Evolutionary conservation across 2,113 vertebrate genomes (phyloP).

Genomic region (Phylloscopus trochiloides): DNA sequence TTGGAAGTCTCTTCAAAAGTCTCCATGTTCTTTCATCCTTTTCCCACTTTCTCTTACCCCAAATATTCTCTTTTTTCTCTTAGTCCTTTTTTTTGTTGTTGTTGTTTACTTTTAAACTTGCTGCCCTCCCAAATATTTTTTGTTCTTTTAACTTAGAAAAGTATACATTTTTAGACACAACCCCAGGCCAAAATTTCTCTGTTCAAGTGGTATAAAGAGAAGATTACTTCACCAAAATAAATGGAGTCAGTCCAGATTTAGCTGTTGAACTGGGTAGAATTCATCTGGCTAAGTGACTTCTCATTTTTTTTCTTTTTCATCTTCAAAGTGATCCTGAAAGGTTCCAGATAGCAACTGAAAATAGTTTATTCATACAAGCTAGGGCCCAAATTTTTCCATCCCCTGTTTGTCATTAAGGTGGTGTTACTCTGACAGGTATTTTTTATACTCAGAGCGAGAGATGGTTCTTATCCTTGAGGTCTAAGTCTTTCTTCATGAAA

Average conservation of each 20-base stretch:
- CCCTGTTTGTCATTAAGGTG: neutral
- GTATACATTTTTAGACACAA: neutral
- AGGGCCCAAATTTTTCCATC: neutral
- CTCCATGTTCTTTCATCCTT: slow-evolving; percentile 35
- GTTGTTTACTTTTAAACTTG: neutral
- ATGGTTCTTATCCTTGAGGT: neutral
- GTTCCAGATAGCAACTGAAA: neutral
- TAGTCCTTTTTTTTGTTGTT: neutral
- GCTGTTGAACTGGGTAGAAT: neutral
- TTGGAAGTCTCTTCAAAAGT: slow-evolving; percentile 21
- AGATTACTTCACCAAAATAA: slow-evolving; percentile 17
- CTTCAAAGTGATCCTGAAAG: slow-evolving; percentile 1
- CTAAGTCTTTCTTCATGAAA: neutral
- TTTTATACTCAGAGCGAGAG: neutral
- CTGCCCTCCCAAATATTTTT: neutral
- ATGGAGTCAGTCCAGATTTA: neutral
- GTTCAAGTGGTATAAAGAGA: neutral
- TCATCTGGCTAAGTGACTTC: neutral
- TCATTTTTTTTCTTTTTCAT: neutral
- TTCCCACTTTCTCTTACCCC: slow-evolving; percentile 26
- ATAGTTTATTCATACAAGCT: neutral
- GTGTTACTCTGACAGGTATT: neutral
- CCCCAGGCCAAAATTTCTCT: neutral
- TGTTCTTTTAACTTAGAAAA: neutral
- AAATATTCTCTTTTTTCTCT: neutral